Evolutionary conservation across 2,888 invertebrate species (phyloP), one percentile per base, ranked within the genome.

Genomic region (Apoda limacodes): DNA sequence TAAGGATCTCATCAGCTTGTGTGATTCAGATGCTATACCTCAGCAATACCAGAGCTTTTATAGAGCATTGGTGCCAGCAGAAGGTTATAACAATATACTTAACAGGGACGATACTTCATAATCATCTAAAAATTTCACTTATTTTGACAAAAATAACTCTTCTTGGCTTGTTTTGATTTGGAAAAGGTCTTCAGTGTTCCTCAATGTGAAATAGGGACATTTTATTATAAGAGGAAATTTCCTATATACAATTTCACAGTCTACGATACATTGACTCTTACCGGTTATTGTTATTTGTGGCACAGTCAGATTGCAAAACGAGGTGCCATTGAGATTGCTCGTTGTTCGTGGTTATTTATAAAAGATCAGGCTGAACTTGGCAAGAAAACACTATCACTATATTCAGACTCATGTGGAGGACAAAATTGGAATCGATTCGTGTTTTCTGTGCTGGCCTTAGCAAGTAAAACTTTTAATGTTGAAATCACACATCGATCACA

Each of bases 161-260:
- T n/a, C n/a, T n/a, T 15, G 3, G 27, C 22, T 9, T 20, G 14
- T 33, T 32, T 15, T 28, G 28, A 32, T 17, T 13, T 32, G 19
- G 19, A 32, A 19, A 32, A 32, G 24, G 27, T 32, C 2, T 14
- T 32, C 9, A 27, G 13, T 13, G 24, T 27, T n/a, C 37, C 30
- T 17, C 37, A 39, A 34, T 22, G 25, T n/a, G 31, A 37, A 20
- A 35, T 25, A 13, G 13, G 21, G 3, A 21, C 13, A 7, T 40
- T 38, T 30, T 22, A 42, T 21, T 39, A 42, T 24, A 39, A 39
- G 25, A 25, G 41, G 2, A 41, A 41, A 11, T 35, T 35, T 13
- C 36, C 35, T 1, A 12, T 30, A n/a, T n/a, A n/a, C n/a, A 35
- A 35, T 22, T 28, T 32, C 17, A 32, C 28, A 3, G 10, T 32